Percentiles rank a stretch among this genome's conserved stretches.
Conservation (phyloP, 1,140 invertebrate species). For the Sminthurinus signatus region DNA sequence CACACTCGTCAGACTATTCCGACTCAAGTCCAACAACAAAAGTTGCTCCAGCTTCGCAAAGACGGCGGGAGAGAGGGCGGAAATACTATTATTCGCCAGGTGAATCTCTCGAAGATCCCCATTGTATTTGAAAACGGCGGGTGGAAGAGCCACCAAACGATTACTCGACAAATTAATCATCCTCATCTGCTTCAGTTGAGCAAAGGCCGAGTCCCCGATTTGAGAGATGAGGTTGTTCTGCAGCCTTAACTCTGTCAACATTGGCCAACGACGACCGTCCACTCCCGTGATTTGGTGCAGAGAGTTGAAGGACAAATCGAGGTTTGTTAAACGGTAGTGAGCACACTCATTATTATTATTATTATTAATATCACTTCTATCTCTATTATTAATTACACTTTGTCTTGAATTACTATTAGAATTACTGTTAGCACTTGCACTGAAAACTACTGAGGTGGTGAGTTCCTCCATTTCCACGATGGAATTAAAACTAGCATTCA, state of each 20-base stretch:
- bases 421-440: too few species aligned
- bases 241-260: slow-evolving; percentile 67
- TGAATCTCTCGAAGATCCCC: slow-evolving; percentile 72
- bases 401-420: too few species aligned
- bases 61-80: slow-evolving; percentile 66
- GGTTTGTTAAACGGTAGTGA: slow-evolving; percentile 14
- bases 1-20: slow-evolving; percentile 74
- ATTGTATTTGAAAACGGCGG: slow-evolving; percentile 66
- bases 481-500: slow-evolving; percentile 75
- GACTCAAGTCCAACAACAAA: slow-evolving; percentile 74
- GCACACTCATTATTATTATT: slow-evolving; percentile 23
- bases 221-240: slow-evolving; percentile 74
- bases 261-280: slow-evolving; percentile 61
- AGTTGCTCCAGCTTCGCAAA: slow-evolving; percentile 77
- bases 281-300: slow-evolving; percentile 52
- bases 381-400: too few species aligned
- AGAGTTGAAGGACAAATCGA: slow-evolving; percentile 48
- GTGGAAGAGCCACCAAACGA: slow-evolving; percentile 64
- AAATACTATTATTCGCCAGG: slow-evolving; percentile 71
- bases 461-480: slow-evolving; percentile 69
- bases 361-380: too few species aligned
- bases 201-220: slow-evolving; percentile 66
- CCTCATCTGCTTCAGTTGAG: slow-evolving; percentile 64
- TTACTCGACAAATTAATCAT: slow-evolving; percentile 80
- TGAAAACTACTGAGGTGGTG: too few species aligned